Base-by-base conservation (phyloP, 2,888 invertebrate species). In the Parasteatoda lunata region DNA sequence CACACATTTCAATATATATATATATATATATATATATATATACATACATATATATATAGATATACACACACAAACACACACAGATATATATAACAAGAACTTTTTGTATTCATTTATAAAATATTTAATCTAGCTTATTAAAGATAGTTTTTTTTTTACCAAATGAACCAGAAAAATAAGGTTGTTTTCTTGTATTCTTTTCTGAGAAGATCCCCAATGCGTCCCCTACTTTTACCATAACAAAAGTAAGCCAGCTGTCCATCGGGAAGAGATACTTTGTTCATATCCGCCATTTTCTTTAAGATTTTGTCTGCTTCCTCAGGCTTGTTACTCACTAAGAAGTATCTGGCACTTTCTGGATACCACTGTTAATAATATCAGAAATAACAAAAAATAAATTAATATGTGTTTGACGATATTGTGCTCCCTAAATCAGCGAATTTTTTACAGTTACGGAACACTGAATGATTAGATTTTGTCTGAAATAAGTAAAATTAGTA, bases 271-370 rank as follows among this genome's bases (percentile, higher is more conserved):
- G 59, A 68, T 5, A 13, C 30, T 5, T 66, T 65, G 47, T 84
- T 84, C 79, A 51, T 69, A 15, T 7, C 13, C n/a, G 84, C 79
- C 75, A 84, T 73, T n/a, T 75, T 45, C 9, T 75, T 30, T 13
- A 84, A 64, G 4, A 64, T 69, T 6, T 75, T 75, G 5, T 13
- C 54, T 4, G 84, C 84, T 11, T 47, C n/a, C 8, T 78, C 84
- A 15, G 75, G 49, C 47, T 79, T 78, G 47, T 64, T 64, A 68
- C 84, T 84, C 0, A 84, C 84, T 8, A 84, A 49, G 49, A 66
- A 84, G 13, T 79, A 84, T 48, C 84, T 48, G 7, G 84, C 79
- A 48, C 84, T 84, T 66, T 84, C 84, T 6, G 84, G 84, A 49
- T 75, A 84, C 84, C 84, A 84, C 84, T 84, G 66, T 4, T 70